phyloP scores from a whole-genome alignment of 2,888 invertebrate genomes.

The Bimastos eiseni region DNA sequence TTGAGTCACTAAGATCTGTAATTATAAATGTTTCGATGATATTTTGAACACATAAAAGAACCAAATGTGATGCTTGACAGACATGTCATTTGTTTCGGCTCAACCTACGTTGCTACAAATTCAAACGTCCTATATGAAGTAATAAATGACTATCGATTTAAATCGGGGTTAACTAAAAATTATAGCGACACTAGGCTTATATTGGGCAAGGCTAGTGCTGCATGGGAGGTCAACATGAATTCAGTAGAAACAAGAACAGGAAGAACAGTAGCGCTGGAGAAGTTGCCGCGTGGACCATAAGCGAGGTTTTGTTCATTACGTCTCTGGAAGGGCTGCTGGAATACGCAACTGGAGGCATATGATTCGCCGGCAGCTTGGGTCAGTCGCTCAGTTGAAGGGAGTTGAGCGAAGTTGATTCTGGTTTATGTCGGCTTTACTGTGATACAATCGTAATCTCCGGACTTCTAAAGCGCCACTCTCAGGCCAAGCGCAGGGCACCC shows the following conservation, averaged over 20 bases:
- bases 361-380: neutral
- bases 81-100: neutral
- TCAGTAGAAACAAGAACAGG: neutral
- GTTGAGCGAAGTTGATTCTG: neutral
- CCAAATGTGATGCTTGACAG: neutral
- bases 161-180: constrained; percentile 3
- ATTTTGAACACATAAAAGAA: neutral
- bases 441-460: no score
- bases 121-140: neutral
- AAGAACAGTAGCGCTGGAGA: neutral
- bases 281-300: neutral
- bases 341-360: neutral
- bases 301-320: neutral
- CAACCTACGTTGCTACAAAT: neutral
- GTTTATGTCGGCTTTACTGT: neutral
- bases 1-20: no score
- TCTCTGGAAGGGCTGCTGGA: neutral
- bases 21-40: neutral
- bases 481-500: no score
- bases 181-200: neutral
- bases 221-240: no score
- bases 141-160: neutral
- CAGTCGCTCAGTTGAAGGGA: neutral
- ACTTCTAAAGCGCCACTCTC: no score
- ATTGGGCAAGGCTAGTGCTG: neutral